Conservation (phyloP, 2,113 vertebrate species). For the Harpagus bidentatus region DNA sequence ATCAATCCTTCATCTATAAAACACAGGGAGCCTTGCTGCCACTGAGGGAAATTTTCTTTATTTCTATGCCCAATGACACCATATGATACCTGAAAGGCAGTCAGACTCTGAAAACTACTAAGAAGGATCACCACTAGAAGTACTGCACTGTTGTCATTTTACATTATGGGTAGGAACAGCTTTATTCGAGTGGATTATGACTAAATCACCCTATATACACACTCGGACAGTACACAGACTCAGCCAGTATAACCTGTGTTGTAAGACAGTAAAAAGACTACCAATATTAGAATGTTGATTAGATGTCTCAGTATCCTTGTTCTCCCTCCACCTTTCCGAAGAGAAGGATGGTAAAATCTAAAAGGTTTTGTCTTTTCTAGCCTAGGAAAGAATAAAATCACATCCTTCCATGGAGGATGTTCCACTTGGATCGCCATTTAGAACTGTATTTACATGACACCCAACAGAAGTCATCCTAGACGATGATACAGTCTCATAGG, state of each 20-base stretch:
- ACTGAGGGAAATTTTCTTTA: not conserved
- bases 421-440: not conserved
- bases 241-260: not conserved
- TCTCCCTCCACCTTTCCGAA: not conserved
- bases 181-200: not conserved
- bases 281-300: not conserved
- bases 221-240: not conserved
- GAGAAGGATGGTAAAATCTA: not conserved
- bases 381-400: not conserved
- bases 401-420: not conserved
- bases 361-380: not conserved
- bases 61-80: not conserved
- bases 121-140: not conserved
- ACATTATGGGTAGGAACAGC: not conserved
- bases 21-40: not conserved
- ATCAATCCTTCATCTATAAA: not conserved
- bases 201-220: not conserved
- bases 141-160: not conserved
- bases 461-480: not conserved
- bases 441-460: not conserved
- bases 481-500: not conserved
- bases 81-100: not conserved
- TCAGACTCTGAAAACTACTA: not conserved
- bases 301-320: not conserved
- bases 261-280: not conserved